These are phyloP conservation scores for Oxygymnocypris stewartii DNA, from an alignment of 2,113 vertebrate genomes.

Conservation along the genomic window DNA sequence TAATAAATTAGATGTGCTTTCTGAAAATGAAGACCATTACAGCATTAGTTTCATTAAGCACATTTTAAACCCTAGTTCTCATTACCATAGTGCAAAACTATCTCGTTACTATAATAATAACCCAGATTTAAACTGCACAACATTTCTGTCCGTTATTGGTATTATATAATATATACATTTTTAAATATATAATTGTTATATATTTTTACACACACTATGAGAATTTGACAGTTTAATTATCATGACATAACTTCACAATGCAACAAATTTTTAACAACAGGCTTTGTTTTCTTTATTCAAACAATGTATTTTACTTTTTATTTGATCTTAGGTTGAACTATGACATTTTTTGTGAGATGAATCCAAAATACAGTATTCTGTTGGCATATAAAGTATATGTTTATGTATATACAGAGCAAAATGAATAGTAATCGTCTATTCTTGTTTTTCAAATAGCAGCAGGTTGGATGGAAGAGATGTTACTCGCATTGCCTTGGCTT, in stretches of 20 bases:
- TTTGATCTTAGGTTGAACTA: neutral
- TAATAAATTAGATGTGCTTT: neutral
- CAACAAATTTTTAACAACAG: neutral
- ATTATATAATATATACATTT: too few species aligned
- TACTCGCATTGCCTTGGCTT: slow-evolving; percentile 23
- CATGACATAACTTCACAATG: neutral
- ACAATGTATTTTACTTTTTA: neutral
- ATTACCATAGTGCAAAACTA: slow-evolving; percentile 9
- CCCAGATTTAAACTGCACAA: neutral
- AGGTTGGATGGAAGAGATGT: slow-evolving; percentile 9
- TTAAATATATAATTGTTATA: too few species aligned
- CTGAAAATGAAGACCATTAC: neutral
- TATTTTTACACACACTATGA: neutral
- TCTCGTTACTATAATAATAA: neutral
- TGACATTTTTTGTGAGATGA: neutral
- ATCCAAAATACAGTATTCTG: neutral
- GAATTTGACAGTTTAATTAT: neutral
- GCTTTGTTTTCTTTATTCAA: neutral
- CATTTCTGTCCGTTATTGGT: too few species aligned
- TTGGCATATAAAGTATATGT: neutral
- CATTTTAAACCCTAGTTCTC: neutral
- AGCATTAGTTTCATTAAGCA: neutral
- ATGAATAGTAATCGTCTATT: slow-evolving; percentile 14
- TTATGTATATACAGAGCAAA: neutral
- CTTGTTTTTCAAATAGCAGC: neutral